phyloP scores from a whole-genome alignment of 2,888 invertebrate species.

The Trichacis sp. region DNA sequence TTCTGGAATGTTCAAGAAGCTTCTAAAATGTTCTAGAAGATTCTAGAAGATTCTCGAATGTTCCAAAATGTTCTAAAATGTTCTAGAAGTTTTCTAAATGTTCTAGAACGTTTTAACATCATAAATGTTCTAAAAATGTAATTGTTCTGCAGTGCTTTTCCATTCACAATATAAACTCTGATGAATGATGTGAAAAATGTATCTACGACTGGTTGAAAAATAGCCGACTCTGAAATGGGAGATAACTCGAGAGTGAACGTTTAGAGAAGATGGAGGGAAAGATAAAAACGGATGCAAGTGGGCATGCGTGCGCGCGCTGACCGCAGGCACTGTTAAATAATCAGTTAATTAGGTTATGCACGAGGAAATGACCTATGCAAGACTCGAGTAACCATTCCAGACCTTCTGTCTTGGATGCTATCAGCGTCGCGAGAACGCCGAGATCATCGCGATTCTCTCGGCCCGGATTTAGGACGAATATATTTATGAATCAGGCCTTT shows the following conservation, averaged over 20 bases:
- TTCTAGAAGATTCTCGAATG: no score
- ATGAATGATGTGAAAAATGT: no score
- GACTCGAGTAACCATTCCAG: constrained; percentile 52
- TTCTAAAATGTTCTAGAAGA: no score
- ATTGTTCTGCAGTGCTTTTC: no score
- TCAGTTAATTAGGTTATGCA: constrained; percentile 67
- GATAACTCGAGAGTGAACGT: background rate
- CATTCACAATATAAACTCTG: no score
- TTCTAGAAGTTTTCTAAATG: no score
- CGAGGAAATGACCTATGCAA: constrained; percentile 65
- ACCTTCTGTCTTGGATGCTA: constrained; percentile 45
- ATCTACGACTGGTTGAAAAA: no score
- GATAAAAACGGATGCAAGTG: constrained; percentile 10
- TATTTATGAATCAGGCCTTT: constrained; percentile 27
- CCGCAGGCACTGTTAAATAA: constrained; percentile 59
- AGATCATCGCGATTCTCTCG: constrained; percentile 23
- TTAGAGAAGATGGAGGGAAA: constrained; percentile 16
- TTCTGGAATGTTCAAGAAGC: no score
- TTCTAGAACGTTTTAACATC: no score
- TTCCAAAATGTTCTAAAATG: no score
- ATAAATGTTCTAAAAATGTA: no score
- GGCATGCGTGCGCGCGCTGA: constrained; percentile 23
- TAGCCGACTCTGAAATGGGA: background rate
- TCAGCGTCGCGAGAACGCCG: constrained; percentile 28
- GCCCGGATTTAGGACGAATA: constrained; percentile 29